These are phyloP conservation scores for Geopemphigus sp. DNA, from an alignment of 1,140 invertebrate species.

Conservation along the genomic window DNA sequence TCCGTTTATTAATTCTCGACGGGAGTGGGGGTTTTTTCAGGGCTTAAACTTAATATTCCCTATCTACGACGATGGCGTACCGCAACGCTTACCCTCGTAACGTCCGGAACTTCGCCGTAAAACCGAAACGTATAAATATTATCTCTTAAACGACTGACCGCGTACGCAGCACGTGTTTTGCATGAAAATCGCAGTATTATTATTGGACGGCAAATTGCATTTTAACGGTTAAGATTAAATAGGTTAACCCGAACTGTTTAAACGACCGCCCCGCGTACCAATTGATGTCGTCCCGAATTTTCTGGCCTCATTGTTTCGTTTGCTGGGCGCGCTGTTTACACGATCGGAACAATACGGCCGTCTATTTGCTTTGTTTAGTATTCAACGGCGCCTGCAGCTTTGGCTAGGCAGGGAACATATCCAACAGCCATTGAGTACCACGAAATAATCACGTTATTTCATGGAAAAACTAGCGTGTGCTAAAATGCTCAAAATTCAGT, in stretches of 20 bases:
- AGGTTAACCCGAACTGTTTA: background rate
- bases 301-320: background rate
- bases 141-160: too few relatives aligned
- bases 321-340: background rate
- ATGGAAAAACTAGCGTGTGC: too few relatives aligned
- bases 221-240: conserved; percentile 4
- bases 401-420: background rate
- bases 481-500: too few relatives aligned
- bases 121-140: too few relatives aligned
- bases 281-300: background rate
- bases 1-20: too few relatives aligned
- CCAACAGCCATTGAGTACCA: background rate
- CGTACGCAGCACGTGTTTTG: background rate
- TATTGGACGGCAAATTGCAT: background rate
- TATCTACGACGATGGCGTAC: too few relatives aligned
- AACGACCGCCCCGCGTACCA: background rate
- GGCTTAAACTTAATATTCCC: too few relatives aligned
- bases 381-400: background rate
- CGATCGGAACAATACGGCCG: background rate
- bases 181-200: background rate
- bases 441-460: background rate
- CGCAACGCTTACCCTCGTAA: too few relatives aligned
- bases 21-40: too few relatives aligned
- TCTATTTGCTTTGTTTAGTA: background rate
- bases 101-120: too few relatives aligned